Base-by-base conservation (phyloP, 2,888 invertebrate species). In the Dasypogon diadema region DNA sequence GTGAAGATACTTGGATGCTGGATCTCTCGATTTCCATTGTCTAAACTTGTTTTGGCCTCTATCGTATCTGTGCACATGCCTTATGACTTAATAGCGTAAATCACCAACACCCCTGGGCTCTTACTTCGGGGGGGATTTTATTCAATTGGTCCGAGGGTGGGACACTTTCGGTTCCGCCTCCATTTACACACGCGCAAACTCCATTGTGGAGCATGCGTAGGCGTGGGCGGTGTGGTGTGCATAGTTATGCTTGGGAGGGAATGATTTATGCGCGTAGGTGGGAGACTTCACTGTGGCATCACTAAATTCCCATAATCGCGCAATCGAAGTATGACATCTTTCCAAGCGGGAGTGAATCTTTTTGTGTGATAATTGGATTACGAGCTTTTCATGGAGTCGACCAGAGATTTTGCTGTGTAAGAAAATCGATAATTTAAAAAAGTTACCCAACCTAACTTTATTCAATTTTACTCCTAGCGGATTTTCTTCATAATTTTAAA, bases 311-410 rank as follows among this genome's bases (percentile, higher is more conserved):
- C 51, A 26, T 16, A 51, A 51, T 30, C 54, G 74, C 21, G 60
- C 60, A 60, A 24, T 55, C 63, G 63, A 60, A 75, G 48, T 65
- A 56, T 68, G 77, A 70, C 60, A 74, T 74, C 73, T 63, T 73
- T 56, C 46, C 54, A 42, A 24, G 68, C 63, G n/a, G 16, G 26
- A 48, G 75, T 58, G 70, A 48, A 76, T 58, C 58, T 68, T 63
- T 63, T 54, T 51, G 70, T 58, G 24, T 22, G 58, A 60, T 74
- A 75, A 77, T 77, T 77, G 74, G 77, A 77, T 77, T 77, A 77
- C 54, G 70, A 77, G 74, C 77, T 77, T 77, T 74, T 54, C 56
- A 75, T 70, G 60, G 56, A 75, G 63, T 58, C 74, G 24, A n/a
- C n/a, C n/a, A 22, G 48, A 68, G 48, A 54, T 70, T 70, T 51